Conservation (phyloP, 2,113 vertebrate genomes). For the Dromaius novaehollandiae region DNA sequence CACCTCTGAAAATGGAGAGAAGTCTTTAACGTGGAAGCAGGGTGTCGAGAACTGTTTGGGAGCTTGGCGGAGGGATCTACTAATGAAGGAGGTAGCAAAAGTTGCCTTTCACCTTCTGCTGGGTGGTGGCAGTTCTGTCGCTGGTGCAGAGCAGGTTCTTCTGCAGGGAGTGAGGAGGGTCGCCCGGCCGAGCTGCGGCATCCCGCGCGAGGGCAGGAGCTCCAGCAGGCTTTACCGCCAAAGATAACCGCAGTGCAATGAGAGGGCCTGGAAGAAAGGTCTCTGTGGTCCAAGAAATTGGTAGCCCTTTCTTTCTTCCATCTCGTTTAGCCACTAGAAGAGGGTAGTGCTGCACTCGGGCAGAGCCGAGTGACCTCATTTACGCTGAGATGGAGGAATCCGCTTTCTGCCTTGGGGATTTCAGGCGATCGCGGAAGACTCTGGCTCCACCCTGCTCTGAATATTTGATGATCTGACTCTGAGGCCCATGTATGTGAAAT, state of each 20-base stretch:
- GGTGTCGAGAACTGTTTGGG: background rate
- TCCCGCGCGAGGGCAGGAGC: background rate
- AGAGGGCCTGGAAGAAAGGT: background rate
- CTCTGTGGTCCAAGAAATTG: background rate
- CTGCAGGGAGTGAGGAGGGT: accelerated
- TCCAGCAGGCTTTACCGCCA: accelerated
- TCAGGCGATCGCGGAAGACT: background rate
- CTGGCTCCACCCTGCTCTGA: background rate
- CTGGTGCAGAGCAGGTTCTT: background rate
- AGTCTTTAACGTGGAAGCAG: background rate
- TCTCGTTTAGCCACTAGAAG: background rate
- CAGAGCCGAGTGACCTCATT: background rate
- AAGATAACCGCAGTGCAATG: accelerated
- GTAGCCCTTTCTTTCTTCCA: background rate
- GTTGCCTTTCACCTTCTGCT: background rate
- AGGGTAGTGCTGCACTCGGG: background rate
- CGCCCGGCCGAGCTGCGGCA: background rate
- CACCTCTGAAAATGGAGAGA: accelerated
- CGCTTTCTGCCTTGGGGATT: background rate
- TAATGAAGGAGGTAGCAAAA: background rate
- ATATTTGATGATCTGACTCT: background rate
- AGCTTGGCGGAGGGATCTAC: background rate
- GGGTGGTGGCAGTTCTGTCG: background rate
- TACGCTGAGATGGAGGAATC: background rate
- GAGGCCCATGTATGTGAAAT: background rate